A percentile compares a stretch with the other conserved stretches of the same genome.
phyloP scores from a whole-genome alignment of 2,888 invertebrate genomes.

The Drosophila lacicola region DNA sequence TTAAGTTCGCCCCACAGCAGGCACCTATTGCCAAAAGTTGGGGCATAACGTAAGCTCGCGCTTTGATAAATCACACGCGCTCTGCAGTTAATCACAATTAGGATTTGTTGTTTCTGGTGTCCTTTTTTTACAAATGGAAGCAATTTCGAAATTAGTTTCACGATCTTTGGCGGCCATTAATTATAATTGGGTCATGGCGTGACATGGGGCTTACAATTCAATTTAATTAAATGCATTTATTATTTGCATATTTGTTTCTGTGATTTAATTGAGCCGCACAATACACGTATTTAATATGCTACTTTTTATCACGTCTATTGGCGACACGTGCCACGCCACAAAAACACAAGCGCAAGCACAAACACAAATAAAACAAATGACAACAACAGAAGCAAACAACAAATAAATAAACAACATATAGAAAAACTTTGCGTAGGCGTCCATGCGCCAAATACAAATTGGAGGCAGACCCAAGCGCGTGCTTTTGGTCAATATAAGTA shows the following conservation, averaged over 20 bases:
- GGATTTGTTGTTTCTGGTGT: neutral
- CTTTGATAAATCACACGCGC: conserved; percentile 7
- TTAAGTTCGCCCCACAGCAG: neutral
- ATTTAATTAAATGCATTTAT: conserved; percentile 71
- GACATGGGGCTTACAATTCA: conserved; percentile 35
- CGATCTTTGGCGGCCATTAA: conserved; percentile 44
- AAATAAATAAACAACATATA: conserved; percentile 37
- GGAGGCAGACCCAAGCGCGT: conserved; percentile 6
- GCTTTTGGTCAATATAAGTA: conserved; percentile 11
- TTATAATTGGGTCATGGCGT: conserved; percentile 50
- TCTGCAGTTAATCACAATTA: conserved; percentile 34
- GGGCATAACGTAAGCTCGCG: neutral
- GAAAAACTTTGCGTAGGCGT: conserved; percentile 34
- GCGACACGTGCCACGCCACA: conserved; percentile 23
- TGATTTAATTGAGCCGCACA: conserved; percentile 59
- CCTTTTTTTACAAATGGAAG: conserved; percentile 7
- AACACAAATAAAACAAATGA: conserved; percentile 31
- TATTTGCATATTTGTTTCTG: conserved; percentile 65
- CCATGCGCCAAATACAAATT: conserved; percentile 41
- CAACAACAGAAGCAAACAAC: conserved; percentile 36
- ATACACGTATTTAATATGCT: conserved; percentile 47
- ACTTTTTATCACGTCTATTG: conserved; percentile 37
- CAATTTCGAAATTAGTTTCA: conserved; percentile 50
- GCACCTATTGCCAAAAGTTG: conserved; percentile 2
- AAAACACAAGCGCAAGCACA: conserved; percentile 13